Evolutionary conservation across 2,888 invertebrate genomes (phyloP).

Genomic region (Drosophila tripunctata): DNA sequence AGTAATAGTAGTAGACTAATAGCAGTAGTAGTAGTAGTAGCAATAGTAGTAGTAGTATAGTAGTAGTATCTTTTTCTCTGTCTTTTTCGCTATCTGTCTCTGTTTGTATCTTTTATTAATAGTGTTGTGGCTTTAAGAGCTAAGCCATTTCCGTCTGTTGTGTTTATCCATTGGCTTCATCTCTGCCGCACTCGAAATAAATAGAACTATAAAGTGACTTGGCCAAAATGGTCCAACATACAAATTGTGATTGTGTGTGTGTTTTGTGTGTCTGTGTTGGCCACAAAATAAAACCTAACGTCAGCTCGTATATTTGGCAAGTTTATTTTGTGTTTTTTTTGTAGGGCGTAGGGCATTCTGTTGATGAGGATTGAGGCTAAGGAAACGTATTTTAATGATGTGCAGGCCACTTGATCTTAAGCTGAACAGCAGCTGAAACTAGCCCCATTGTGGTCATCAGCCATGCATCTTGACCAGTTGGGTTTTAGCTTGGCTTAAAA

Average conservation of each 20-base stretch:
- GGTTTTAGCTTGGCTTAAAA: conserved; percentile 47
- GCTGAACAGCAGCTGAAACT: conserved; percentile 14
- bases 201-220: conserved; percentile 57
- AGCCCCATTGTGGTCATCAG: conserved; percentile 32
- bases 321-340: conserved; percentile 41
- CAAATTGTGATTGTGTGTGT: conserved; percentile 24
- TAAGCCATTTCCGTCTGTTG: conserved; percentile 11
- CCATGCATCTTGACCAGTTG: conserved; percentile 48
- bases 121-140: conserved; percentile 34
- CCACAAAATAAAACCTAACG: conserved; percentile 50
- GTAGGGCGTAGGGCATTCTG: conserved; percentile 6
- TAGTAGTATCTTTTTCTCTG: not conserved
- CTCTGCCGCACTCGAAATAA: conserved; percentile 37
- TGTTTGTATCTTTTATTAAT: not conserved
- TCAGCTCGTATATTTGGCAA: conserved; percentile 42
- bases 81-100: not conserved
- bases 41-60: not conserved
- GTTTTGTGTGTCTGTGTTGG: conserved; percentile 11
- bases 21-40: not conserved
- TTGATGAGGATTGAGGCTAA: conserved; percentile 20
- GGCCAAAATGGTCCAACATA: conserved; percentile 38
- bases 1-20: not conserved
- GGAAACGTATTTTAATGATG: conserved; percentile 34
- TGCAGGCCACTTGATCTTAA: conserved; percentile 30
- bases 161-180: conserved; percentile 21